A percentile compares a stretch with the other conserved stretches of the same genome.
Conservation (phyloP, 37 sponge, comb jelly and placozoan species). For the Cliona cf. orientalis region DNA sequence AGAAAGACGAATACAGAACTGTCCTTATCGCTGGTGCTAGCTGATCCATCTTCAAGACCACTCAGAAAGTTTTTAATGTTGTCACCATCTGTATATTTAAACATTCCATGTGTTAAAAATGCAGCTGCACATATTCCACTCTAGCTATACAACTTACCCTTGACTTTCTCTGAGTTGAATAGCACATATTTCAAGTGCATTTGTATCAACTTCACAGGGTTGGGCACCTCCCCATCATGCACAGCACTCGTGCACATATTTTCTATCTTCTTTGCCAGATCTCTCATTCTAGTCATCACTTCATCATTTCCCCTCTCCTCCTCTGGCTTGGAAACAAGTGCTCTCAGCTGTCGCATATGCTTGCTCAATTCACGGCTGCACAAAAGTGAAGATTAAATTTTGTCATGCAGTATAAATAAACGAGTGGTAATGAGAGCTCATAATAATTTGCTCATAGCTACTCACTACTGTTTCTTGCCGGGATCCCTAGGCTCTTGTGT, state of each 20-base stretch:
- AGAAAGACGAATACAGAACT: conserved; percentile 32
- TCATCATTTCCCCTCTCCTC: not conserved
- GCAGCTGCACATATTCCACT: not conserved
- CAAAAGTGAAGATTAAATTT: not conserved
- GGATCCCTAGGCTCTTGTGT: conserved; percentile 1
- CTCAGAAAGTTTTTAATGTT: conserved; percentile 42
- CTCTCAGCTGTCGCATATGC: not conserved
- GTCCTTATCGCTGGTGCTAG: conserved; percentile 20
- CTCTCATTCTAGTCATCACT: not conserved
- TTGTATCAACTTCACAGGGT: conserved; percentile 34
- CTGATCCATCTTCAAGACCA: conserved; percentile 50
- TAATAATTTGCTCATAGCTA: not conserved
- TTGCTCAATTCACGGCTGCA: not conserved
- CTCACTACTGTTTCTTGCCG: conserved; percentile 26
- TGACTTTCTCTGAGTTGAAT: conserved; percentile 23
- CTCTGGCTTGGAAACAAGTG: not conserved
- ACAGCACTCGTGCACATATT: not conserved
- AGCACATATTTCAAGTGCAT: conserved; percentile 27
- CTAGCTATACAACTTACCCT: not conserved
- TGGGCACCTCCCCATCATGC: conserved; percentile 13
- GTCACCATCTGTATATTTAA: conserved; percentile 16
- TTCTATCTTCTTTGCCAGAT: not conserved
- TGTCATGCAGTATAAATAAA: not conserved
- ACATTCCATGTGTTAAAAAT: not conserved
- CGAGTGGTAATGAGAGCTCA: not conserved